These are phyloP conservation scores for Merodon equestris DNA, from an alignment of 2,888 invertebrate species.

Conservation along the genomic window DNA sequence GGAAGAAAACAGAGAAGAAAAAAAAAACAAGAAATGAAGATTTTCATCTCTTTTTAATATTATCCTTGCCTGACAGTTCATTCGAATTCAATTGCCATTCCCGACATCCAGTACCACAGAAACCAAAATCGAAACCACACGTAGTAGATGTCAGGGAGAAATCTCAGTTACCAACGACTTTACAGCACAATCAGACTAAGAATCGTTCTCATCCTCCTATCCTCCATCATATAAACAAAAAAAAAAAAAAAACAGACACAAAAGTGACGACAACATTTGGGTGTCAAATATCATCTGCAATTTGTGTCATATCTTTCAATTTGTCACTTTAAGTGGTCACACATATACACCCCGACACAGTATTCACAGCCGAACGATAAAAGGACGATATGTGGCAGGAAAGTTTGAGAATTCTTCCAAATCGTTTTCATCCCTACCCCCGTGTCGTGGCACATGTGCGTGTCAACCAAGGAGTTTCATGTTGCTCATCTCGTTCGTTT, in stretches of 20 bases:
- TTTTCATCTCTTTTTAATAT: conserved; percentile 50
- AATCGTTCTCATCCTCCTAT: not conserved
- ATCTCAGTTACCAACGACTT: conserved; percentile 51
- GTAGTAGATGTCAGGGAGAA: conserved; percentile 10
- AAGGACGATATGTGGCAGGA: conserved; percentile 59
- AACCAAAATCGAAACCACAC: conserved; percentile 58
- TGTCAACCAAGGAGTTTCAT: conserved; percentile 31
- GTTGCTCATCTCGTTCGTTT: conserved; percentile 6
- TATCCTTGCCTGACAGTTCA: conserved; percentile 36
- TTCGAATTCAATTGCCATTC: conserved; percentile 60
- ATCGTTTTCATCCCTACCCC: conserved; percentile 11
- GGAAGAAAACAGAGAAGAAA: conserved; percentile 25
- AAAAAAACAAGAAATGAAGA: conserved; percentile 28
- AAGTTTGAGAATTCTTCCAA: conserved; percentile 33
- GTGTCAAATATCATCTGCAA: conserved; percentile 69
- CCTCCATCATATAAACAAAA: too few relatives aligned
- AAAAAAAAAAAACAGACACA: conserved; percentile 9
- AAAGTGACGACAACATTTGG: conserved; percentile 63
- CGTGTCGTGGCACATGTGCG: conserved; percentile 31
- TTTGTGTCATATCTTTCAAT: conserved; percentile 69
- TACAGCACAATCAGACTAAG: not conserved
- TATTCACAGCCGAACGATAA: conserved; percentile 46
- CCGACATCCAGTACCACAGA: conserved; percentile 39
- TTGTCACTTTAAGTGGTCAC: conserved; percentile 69
- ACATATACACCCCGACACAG: conserved; percentile 40